Conservation (phyloP, 2,888 invertebrate species). For the Cephus spinipes region DNA sequence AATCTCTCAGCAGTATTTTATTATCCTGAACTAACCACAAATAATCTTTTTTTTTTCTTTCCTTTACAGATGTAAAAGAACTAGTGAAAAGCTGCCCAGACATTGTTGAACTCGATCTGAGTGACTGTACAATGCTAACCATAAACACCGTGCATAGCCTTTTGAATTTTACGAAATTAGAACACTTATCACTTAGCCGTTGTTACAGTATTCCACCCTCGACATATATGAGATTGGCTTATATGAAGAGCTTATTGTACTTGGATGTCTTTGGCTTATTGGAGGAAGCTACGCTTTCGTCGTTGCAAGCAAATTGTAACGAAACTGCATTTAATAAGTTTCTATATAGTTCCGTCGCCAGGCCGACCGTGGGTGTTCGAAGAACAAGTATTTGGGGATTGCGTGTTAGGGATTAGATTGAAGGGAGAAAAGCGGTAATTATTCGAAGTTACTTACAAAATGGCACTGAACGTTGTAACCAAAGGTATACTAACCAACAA, state of each 20-base stretch:
- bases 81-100: constrained; percentile 77
- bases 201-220: constrained; percentile 82
- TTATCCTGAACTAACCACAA: not conserved
- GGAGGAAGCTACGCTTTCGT: constrained; percentile 68
- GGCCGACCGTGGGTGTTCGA: constrained; percentile 89
- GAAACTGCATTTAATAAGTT: constrained; percentile 79
- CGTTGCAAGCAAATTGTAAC: constrained; percentile 69
- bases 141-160: constrained; percentile 72
- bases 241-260: constrained; percentile 76
- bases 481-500: not conserved
- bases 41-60: constrained; percentile 22
- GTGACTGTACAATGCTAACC: constrained; percentile 84
- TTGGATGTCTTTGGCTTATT: constrained; percentile 88
- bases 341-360: constrained; percentile 86
- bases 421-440: not conserved
- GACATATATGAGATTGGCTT: constrained; percentile 74
- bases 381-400: constrained; percentile 93
- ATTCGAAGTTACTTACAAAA: constrained; percentile 13
- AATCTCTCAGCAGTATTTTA: not conserved
- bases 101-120: constrained; percentile 87
- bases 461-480: not conserved
- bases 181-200: constrained; percentile 83
- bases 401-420: constrained; percentile 78
- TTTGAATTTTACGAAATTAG: constrained; percentile 72
- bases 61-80: constrained; percentile 74